phyloP scores from a whole-genome alignment of 2,797 vertebrate genomes.

The Chromobotia macracanthus region DNA sequence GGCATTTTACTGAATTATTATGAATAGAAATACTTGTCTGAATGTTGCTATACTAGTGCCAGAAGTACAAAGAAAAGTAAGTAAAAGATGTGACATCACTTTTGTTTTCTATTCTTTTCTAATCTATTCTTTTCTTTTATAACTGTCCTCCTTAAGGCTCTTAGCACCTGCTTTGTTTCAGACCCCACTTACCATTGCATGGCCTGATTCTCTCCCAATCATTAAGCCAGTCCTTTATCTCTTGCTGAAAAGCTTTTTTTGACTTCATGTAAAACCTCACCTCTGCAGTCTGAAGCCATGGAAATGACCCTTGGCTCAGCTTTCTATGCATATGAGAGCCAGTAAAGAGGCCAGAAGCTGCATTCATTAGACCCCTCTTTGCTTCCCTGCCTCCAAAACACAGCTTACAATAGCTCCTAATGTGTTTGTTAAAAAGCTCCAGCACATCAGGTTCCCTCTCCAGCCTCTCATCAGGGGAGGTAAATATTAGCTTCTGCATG shows the following conservation, averaged over 20 bases:
- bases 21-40: too few species aligned
- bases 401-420: slow-evolving; percentile 24
- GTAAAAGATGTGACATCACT: too few species aligned
- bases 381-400: background rate
- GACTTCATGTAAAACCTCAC: background rate
- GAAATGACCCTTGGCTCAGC: slow-evolving; percentile 2
- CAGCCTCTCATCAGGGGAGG: slow-evolving; percentile 19
- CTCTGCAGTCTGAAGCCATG: slow-evolving; percentile 4
- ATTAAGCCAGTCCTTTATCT: slow-evolving; percentile 9
- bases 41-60: too few species aligned
- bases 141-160: too few species aligned
- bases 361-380: slow-evolving; percentile 44
- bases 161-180: too few species aligned
- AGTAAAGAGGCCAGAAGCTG: slow-evolving; percentile 12
- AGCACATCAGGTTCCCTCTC: slow-evolving; percentile 19
- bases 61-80: too few species aligned
- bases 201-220: background rate
- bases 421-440: slow-evolving; percentile 9
- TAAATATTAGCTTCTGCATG: slow-evolving; percentile 67
- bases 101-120: too few species aligned
- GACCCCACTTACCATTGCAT: too few species aligned
- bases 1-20: too few species aligned
- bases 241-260: background rate
- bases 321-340: background rate
- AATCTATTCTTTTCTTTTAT: too few species aligned